Percentiles rank a stretch among this genome's conserved stretches.
Evolutionary conservation across 2,797 vertebrate species (phyloP).

Genomic region (Centroberyx gerrardi): DNA sequence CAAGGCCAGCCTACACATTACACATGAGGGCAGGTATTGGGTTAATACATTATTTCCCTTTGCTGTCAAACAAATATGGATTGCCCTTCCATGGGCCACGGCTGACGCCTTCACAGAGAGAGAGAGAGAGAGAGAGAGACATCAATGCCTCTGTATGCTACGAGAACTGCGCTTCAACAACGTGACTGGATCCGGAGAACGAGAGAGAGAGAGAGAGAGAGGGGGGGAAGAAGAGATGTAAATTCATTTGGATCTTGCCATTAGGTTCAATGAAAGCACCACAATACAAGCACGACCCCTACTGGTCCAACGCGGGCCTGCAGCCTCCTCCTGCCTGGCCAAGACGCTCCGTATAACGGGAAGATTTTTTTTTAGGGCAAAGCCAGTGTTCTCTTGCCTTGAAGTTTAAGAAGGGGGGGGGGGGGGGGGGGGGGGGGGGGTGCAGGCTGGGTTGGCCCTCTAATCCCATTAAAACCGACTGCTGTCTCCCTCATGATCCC

Average conservation of each 20-base stretch:
- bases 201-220: constrained; percentile 28
- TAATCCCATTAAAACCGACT: not conserved
- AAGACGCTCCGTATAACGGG: constrained; percentile 39
- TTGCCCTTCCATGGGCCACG: constrained; percentile 49
- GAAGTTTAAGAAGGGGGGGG: not conserved
- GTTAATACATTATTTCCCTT: constrained; percentile 56
- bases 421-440: not conserved
- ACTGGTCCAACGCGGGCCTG: constrained; percentile 46
- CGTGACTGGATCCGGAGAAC: constrained; percentile 80
- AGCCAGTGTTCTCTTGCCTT: constrained; percentile 30
- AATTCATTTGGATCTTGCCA: constrained; percentile 81
- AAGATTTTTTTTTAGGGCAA: constrained; percentile 24
- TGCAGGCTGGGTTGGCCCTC: not conserved
- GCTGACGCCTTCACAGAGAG: constrained; percentile 49
- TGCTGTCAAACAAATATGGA: constrained; percentile 61
- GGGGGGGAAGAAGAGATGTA: constrained; percentile 54
- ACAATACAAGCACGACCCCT: constrained; percentile 86
- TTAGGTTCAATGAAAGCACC: constrained; percentile 69
- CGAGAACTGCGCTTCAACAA: constrained; percentile 78
- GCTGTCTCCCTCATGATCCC: not conserved
- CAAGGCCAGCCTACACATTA: not conserved
- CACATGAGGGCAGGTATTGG: constrained; percentile 14
- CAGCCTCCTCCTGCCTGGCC: constrained; percentile 21
- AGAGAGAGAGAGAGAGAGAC: constrained; percentile 8
- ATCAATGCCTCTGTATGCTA: constrained; percentile 28